Conservation (phyloP, 1,140 invertebrate genomes). For the Atopsyche davidsoni region DNA sequence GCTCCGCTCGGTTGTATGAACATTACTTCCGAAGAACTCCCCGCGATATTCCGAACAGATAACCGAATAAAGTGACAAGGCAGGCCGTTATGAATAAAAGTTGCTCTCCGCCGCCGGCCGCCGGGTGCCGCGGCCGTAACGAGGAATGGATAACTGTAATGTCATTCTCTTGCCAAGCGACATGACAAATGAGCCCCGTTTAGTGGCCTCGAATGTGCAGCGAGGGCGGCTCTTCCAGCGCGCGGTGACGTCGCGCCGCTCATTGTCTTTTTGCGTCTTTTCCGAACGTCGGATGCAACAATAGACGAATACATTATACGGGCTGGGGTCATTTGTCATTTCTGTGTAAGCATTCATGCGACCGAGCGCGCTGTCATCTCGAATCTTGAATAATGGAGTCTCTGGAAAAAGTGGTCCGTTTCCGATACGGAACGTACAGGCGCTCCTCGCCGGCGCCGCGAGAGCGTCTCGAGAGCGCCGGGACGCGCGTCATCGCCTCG, state of each 20-base stretch:
- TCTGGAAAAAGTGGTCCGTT: constrained; percentile 9
- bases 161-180: constrained; percentile 26
- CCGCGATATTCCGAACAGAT: constrained; percentile 5
- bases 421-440: constrained; percentile 22
- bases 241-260: not conserved
- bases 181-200: constrained; percentile 29
- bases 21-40: too few species aligned
- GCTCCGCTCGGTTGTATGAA: too few species aligned
- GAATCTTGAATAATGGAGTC: constrained; percentile 29
- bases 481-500: constrained; percentile 7
- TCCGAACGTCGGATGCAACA: constrained; percentile 24
- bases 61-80: constrained; percentile 14
- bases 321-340: constrained; percentile 29
- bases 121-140: constrained; percentile 11
- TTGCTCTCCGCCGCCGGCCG: too few species aligned
- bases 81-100: constrained; percentile 22
- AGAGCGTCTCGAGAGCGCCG: not conserved
- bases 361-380: constrained; percentile 20
- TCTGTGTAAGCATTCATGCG: constrained; percentile 20
- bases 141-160: constrained; percentile 25
- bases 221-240: constrained; percentile 17
- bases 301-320: constrained; percentile 27
- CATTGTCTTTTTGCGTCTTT: constrained; percentile 10
- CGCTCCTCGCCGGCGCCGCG: too few species aligned
- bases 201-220: constrained; percentile 22